These are phyloP conservation scores for Watersipora subatra DNA, from an alignment of 1,140 invertebrate species.

Conservation along the genomic window DNA sequence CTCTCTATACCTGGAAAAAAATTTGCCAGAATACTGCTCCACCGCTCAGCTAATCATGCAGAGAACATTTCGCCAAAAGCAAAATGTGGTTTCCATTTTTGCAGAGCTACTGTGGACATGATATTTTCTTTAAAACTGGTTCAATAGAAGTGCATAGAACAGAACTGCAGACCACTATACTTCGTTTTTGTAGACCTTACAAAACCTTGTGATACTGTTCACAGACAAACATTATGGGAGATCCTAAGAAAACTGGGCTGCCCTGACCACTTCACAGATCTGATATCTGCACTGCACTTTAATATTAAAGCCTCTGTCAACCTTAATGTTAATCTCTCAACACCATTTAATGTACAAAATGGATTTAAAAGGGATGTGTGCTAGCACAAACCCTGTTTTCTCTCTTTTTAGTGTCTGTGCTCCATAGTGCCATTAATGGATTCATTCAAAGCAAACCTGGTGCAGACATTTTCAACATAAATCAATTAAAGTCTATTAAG, in stretches of 20 bases:
- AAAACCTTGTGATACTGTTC: slow-evolving; percentile 16
- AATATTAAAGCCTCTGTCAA: background rate
- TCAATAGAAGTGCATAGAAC: slow-evolving; percentile 16
- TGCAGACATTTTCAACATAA: slow-evolving; percentile 6
- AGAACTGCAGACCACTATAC: slow-evolving; percentile 12
- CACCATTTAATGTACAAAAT: background rate
- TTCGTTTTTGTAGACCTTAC: slow-evolving; percentile 16
- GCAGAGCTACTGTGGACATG: slow-evolving; percentile 13
- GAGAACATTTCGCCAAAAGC: slow-evolving; percentile 11
- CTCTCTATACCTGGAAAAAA: slow-evolving; percentile 11
- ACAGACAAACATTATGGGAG: slow-evolving; percentile 4
- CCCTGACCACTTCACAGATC: slow-evolving; percentile 2
- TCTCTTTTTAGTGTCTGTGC: background rate
- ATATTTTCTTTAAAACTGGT: slow-evolving; percentile 16
- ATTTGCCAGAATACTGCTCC: slow-evolving; percentile 10
- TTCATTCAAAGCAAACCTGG: slow-evolving; percentile 8
- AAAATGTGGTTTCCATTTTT: slow-evolving; percentile 13
- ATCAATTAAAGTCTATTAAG: background rate
- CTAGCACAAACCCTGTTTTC: background rate
- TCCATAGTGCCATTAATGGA: slow-evolving; percentile 6
- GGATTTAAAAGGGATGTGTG: slow-evolving; percentile 9
- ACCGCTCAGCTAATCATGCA: slow-evolving; percentile 7
- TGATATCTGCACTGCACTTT: background rate
- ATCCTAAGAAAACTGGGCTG: slow-evolving; percentile 13
- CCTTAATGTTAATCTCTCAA: background rate